These are phyloP conservation scores for Pongo pygmaeus DNA, from an alignment of 2,113 vertebrate genomes.

Conservation along the genomic window DNA sequence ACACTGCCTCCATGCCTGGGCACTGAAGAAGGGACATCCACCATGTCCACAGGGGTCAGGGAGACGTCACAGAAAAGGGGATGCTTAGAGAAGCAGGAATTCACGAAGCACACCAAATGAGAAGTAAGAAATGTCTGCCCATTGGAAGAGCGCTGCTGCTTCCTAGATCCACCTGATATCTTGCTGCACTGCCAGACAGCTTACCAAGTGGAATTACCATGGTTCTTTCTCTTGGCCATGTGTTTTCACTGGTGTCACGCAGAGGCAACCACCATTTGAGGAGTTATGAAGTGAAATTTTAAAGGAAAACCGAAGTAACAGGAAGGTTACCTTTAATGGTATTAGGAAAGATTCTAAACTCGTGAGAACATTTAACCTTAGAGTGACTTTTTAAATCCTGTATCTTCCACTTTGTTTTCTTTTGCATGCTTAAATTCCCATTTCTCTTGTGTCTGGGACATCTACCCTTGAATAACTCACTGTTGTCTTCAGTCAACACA, in stretches of 20 bases:
- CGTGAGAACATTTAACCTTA: not conserved
- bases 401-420: not conserved
- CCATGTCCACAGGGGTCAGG: not conserved
- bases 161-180: not conserved
- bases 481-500: not conserved
- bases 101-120: accelerated
- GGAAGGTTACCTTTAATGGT: not conserved
- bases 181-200: not conserved
- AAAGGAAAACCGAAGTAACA: not conserved
- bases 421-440: not conserved
- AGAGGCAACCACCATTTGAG: not conserved
- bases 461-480: not conserved
- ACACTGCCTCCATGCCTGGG: no score
- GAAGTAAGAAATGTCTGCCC: accelerated
- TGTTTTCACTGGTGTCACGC: not conserved
- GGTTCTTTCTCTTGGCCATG: not conserved
- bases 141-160: no score
- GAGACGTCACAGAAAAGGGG: not conserved
- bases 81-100: not conserved
- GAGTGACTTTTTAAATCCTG: not conserved
- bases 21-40: not conserved
- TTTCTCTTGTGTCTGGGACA: not conserved
- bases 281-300: not conserved
- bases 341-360: not conserved
- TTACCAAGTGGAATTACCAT: accelerated